phyloP scores from a whole-genome alignment of 2,888 invertebrate species.

The Synanthedon formicaeformis region DNA sequence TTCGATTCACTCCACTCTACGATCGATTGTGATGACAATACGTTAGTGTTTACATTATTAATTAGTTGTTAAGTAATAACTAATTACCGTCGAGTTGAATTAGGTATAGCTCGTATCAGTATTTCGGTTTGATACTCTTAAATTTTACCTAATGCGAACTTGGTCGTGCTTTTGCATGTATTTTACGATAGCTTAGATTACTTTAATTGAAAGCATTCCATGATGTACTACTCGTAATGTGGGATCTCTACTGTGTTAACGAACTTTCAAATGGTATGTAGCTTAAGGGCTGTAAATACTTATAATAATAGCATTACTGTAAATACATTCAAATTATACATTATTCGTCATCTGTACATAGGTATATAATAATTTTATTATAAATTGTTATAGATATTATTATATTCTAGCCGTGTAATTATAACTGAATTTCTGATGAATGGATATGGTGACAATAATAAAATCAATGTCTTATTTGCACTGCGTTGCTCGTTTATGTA shows the following conservation, averaged over 20 bases:
- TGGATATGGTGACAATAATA: slow-evolving; percentile 57
- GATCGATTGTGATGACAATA: background rate
- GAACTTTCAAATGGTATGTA: slow-evolving; percentile 49
- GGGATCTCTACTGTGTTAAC: slow-evolving; percentile 67
- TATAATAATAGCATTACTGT: slow-evolving; percentile 17
- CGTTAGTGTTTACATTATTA: slow-evolving; percentile 7
- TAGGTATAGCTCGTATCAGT: too few species aligned
- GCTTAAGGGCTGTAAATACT: slow-evolving; percentile 32
- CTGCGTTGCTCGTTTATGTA: too few species aligned
- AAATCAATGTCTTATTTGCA: slow-evolving; percentile 8
- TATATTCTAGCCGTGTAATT: background rate
- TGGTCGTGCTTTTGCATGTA: slow-evolving; percentile 17
- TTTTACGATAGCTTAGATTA: slow-evolving; percentile 30
- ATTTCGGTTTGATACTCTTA: too few species aligned
- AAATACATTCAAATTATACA: slow-evolving; percentile 7
- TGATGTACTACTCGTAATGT: slow-evolving; percentile 56
- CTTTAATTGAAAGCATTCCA: slow-evolving; percentile 64
- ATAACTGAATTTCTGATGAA: slow-evolving; percentile 15
- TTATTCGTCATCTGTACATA: background rate
- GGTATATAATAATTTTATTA: background rate
- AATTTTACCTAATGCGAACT: too few species aligned
- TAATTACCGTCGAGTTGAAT: too few species aligned
- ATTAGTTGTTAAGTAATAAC: background rate
- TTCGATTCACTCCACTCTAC: background rate
- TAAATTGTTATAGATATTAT: background rate